Percentiles rank a stretch among this genome's conserved stretches.
phyloP scores from a whole-genome alignment of 2,888 invertebrate species.

The Campaea margaritaria region DNA sequence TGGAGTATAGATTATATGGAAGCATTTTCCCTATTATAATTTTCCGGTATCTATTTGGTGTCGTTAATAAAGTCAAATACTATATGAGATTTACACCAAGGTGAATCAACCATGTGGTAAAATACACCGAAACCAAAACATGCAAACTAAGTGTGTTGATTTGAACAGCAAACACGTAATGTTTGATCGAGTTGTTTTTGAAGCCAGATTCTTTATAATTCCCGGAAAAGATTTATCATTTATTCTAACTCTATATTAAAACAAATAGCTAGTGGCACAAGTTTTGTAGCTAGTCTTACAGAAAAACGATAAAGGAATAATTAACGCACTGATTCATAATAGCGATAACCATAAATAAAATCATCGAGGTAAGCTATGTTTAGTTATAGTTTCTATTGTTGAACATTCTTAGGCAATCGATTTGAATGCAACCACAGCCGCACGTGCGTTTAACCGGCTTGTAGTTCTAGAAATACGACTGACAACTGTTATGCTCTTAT shows the following conservation, averaged over 20 bases:
- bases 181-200: conserved; percentile 18
- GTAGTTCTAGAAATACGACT: conserved; percentile 18
- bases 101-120: not conserved
- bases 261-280: not conserved
- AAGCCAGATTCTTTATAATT: not conserved
- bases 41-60: not conserved
- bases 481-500: conserved; percentile 9
- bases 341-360: conserved; percentile 23
- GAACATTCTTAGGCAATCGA: conserved; percentile 37
- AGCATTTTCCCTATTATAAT: conserved; percentile 16
- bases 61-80: not conserved
- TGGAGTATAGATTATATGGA: conserved; percentile 16
- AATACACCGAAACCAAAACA: conserved; percentile 5
- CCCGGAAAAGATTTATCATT: not conserved
- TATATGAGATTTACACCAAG: conserved; percentile 4
- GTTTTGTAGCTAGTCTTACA: conserved; percentile 5
- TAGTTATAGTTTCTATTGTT: conserved; percentile 41
- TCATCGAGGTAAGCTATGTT: conserved; percentile 19
- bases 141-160: conserved; percentile 9
- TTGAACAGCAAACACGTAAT: conserved; percentile 13
- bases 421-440: conserved; percentile 24
- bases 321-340: conserved; percentile 36
- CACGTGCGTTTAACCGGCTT: conserved; percentile 35
- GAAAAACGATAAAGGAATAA: conserved; percentile 24
- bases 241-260: not conserved